These are phyloP conservation scores for Leucoptera coffeella DNA, from an alignment of 2,888 invertebrate species.

Conservation along the genomic window DNA sequence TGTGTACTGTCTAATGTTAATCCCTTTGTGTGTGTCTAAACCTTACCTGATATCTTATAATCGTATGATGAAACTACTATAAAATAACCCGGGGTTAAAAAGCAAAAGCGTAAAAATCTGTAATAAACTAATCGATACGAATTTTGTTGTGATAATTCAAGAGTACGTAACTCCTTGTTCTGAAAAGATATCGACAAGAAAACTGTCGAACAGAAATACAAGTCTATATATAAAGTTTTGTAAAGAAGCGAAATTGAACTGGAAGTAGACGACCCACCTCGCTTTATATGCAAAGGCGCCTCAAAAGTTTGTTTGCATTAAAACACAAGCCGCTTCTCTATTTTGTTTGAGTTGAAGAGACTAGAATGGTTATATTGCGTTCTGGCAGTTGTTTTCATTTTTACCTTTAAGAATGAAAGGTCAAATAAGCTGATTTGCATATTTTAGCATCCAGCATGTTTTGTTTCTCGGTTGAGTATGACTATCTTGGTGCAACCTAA, in stretches of 20 bases:
- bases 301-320: conserved; percentile 55
- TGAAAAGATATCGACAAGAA: too few relatives aligned
- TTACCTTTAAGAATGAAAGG: conserved; percentile 12
- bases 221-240: too few relatives aligned
- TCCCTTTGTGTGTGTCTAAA: conserved; percentile 85
- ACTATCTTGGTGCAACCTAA: conserved; percentile 36
- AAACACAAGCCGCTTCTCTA: conserved; percentile 54
- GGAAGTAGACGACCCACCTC: conserved; percentile 54
- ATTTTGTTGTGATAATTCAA: too few relatives aligned
- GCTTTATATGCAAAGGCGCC: conserved; percentile 55
- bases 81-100: too few relatives aligned
- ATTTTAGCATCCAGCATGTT: conserved; percentile 28
- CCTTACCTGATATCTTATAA: conserved; percentile 55
- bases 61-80: too few relatives aligned
- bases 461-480: conserved; percentile 13
- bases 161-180: too few relatives aligned
- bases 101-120: too few relatives aligned
- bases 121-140: too few relatives aligned
- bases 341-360: conserved; percentile 48
- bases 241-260: conserved; percentile 49
- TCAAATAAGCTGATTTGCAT: conserved; percentile 8
- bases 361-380: conserved; percentile 53
- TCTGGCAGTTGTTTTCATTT: conserved; percentile 42
- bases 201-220: too few relatives aligned
- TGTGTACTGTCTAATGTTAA: conserved; percentile 90